Base-by-base conservation (phyloP, 2,888 invertebrate species). In the Hydraecia micacea region DNA sequence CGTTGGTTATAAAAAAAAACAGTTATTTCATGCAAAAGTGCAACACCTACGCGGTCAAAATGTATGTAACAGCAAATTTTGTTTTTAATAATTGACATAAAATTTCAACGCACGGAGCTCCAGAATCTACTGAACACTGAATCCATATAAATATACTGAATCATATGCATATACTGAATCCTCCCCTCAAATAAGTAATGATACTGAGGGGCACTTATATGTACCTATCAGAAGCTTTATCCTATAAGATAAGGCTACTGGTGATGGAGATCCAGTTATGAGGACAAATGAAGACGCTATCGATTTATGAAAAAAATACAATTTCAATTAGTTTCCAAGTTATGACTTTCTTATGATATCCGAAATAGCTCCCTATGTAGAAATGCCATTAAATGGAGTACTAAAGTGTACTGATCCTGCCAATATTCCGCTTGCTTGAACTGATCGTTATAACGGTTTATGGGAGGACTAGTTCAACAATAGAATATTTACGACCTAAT, bases 401-500 rank as follows among this genome's bases (percentile, higher is more conserved):
- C n/a, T 62, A 28, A 55, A 67, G 21, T 65, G 18, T 18, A 13
- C 32, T 28, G 36, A 75, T 84, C 8, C 65, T 67, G 55, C 66
- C 9, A 82, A 67, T 80, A 66, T 75, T 49, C 46, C 28, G 25
- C 46, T 39, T 46, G 25, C 46, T 39, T 46, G 15, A 71, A 80
- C 70, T 42, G 63, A 77, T 70, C 73, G 66, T 81, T 81, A 62
- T 32, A 58, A 73, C 69, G 49, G 72, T 85, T 73, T 58, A 76
- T 84, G 71, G 11, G 58, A 39, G 66, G 42, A 55, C 70, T 71
- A 72, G 63, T 77, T 71, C 52, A 73, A 85, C 85, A 85, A 77
- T 82, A 75, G 75, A 73, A 62, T 28, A 71, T 83, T 84, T 75
- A 86, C 69, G 75, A 86, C 28, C 28, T 62, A 71, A 78, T 52